Conservation (phyloP, 2,888 invertebrate genomes). For the Parnassius glacialis region DNA sequence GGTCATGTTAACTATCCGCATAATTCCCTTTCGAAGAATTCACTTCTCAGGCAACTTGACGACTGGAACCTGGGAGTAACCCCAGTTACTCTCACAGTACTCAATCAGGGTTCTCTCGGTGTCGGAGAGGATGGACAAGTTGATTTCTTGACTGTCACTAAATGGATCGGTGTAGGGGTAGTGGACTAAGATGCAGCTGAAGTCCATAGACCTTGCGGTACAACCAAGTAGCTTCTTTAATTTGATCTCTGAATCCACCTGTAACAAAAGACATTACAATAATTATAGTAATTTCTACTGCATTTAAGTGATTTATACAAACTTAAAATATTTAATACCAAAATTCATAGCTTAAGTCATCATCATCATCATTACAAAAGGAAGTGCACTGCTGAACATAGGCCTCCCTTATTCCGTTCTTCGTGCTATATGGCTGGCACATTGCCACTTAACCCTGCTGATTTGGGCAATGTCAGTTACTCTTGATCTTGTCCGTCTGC, state of each 20-base stretch:
- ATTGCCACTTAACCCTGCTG: too few species aligned
- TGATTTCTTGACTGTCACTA: slow-evolving; percentile 66
- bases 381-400: too few species aligned
- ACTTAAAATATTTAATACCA: too few species aligned
- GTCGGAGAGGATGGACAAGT: slow-evolving; percentile 77
- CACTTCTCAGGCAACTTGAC: slow-evolving; percentile 84
- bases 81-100: slow-evolving; percentile 85
- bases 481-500: too few species aligned
- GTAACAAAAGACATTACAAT: slow-evolving; percentile 39
- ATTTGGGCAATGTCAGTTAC: too few species aligned
- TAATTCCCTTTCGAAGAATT: slow-evolving; percentile 37
- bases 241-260: slow-evolving; percentile 81
- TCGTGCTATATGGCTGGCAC: too few species aligned
- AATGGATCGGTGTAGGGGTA: slow-evolving; percentile 73
- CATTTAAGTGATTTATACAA: too few species aligned
- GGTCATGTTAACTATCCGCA: slow-evolving; percentile 27
- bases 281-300: slow-evolving; percentile 1
- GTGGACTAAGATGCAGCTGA: slow-evolving; percentile 80
- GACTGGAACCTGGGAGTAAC: slow-evolving; percentile 82
- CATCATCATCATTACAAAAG: too few species aligned
- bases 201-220: slow-evolving; percentile 67
- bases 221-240: slow-evolving; percentile 71
- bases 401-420: too few species aligned
- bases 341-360: too few species aligned
- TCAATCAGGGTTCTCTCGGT: slow-evolving; percentile 83